Base-by-base conservation (phyloP, 1,140 invertebrate genomes). In the Sminthurinus signatus region DNA sequence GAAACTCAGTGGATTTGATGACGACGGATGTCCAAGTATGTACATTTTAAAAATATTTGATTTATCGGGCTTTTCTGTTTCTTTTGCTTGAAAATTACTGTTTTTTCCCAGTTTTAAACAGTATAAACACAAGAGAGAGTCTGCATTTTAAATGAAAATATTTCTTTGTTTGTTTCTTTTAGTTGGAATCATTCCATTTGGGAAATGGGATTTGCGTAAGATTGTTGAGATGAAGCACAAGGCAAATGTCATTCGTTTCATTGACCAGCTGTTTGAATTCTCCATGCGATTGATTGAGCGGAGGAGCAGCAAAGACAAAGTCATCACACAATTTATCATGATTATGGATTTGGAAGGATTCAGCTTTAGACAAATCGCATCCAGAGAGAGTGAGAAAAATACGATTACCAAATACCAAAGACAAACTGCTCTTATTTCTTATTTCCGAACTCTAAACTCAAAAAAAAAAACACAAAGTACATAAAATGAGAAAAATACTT, bases 341-440 rank as follows among this genome's bases (percentile, higher is more conserved):
- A 62, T 69, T 27, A 21, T 65, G 27, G 67, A 69, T 32, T 52
- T 65, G 46, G 62, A 69, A 23, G 51, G 59, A 44, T 56, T 65
- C 25, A 51, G 44, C 25, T 64, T 60, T 19, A 19, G 60, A 12
- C 65, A 68, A 28, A 23, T 68, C 1, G 59, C 61, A 0, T 68
- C 65, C 2, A 21, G 62, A 19, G 44, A 56, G 54, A 43, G 65
- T 67, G 43, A 51, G 23, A 17, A n/a, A n/a, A n/a, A n/a, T n/a
- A n/a, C n/a, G n/a, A n/a, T n/a, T 31, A 36, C 56, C 8, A 29
- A 54, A 25, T 42, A 25, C 23, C n/a, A 57, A 42, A 44, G 28
- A 17, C 17, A 39, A n/a, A n/a, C n/a, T n/a, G n/a, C n/a, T n/a
- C n/a, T 57, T 39, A 23, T 39, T 42, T 27, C 12, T 19, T 29